phyloP scores from a whole-genome alignment of 1,140 invertebrate genomes.

The Bombus sibiricus region DNA sequence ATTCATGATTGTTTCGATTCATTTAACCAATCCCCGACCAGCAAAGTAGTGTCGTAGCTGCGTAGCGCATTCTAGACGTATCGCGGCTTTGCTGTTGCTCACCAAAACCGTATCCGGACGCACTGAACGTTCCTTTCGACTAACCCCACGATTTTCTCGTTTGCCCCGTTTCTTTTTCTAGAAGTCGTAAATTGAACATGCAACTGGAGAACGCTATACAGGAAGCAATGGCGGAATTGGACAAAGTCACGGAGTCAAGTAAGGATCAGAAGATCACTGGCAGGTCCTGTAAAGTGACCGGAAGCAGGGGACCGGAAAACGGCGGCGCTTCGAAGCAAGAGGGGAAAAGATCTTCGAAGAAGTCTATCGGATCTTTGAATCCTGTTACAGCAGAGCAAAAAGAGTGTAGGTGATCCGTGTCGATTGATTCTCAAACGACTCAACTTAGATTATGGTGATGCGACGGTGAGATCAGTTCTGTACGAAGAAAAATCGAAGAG shows the following conservation, averaged over 20 bases:
- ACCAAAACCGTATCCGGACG: background rate
- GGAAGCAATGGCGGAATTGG: conserved; percentile 93
- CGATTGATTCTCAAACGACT: background rate
- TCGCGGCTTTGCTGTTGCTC: conserved; percentile 43
- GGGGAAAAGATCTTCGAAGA: conserved; percentile 72
- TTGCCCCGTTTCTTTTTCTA: conserved; percentile 75
- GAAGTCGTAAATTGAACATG: conserved; percentile 95
- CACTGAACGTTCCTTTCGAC: conserved; percentile 8
- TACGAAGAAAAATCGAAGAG: too few relatives aligned
- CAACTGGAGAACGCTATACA: conserved; percentile 94
- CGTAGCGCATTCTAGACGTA: conserved; percentile 28
- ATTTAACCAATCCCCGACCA: background rate
- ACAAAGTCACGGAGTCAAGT: conserved; percentile 68
- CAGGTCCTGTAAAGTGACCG: conserved; percentile 45
- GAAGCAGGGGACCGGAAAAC: conserved; percentile 44
- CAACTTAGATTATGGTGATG: background rate
- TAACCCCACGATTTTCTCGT: conserved; percentile 63
- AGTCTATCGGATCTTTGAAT: conserved; percentile 58
- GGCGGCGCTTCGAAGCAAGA: conserved; percentile 56
- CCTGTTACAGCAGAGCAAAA: conserved; percentile 63
- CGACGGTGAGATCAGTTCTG: too few relatives aligned
- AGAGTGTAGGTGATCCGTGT: conserved; percentile 67
- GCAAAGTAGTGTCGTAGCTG: conserved; percentile 15
- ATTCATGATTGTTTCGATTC: background rate
- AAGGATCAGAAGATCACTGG: conserved; percentile 57